Evolutionary conservation across 2,888 invertebrate species (phyloP).

Genomic region (Pogonocherus hispidulus): DNA sequence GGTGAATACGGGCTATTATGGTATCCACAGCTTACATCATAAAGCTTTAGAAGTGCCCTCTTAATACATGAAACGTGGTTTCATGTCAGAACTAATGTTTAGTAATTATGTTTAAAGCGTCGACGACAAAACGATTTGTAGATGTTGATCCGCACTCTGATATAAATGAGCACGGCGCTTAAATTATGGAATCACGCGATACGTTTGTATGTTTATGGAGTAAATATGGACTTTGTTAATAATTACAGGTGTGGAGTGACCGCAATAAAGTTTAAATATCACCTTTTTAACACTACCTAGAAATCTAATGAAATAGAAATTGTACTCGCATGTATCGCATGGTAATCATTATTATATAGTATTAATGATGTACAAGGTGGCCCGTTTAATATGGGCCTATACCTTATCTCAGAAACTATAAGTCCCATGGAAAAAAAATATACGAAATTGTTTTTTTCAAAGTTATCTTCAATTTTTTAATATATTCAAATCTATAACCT

Average conservation of each 20-base stretch:
- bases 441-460: too few relatives aligned
- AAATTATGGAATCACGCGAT: conserved; percentile 40
- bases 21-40: conserved; percentile 31
- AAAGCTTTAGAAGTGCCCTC: conserved; percentile 33
- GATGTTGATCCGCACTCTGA: conserved; percentile 44
- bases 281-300: background rate
- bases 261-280: background rate
- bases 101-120: conserved; percentile 45
- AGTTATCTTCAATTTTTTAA: too few relatives aligned
- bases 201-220: conserved; percentile 16
- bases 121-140: conserved; percentile 48
- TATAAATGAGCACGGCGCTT: conserved; percentile 42
- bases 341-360: too few relatives aligned
- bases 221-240: conserved; percentile 26
- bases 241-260: background rate
- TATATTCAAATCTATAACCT: too few relatives aligned
- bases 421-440: too few relatives aligned
- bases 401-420: too few relatives aligned
- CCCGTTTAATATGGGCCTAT: too few relatives aligned
- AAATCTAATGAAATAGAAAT: too few relatives aligned
- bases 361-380: too few relatives aligned
- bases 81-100: conserved; percentile 44
- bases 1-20: conserved; percentile 17
- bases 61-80: conserved; percentile 40
- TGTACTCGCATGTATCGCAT: too few relatives aligned